Percentiles rank a stretch among this genome's conserved stretches.
These are phyloP conservation scores for Gymnogyps californianus DNA, from an alignment of 2,113 vertebrate genomes.

Conservation along the genomic window DNA sequence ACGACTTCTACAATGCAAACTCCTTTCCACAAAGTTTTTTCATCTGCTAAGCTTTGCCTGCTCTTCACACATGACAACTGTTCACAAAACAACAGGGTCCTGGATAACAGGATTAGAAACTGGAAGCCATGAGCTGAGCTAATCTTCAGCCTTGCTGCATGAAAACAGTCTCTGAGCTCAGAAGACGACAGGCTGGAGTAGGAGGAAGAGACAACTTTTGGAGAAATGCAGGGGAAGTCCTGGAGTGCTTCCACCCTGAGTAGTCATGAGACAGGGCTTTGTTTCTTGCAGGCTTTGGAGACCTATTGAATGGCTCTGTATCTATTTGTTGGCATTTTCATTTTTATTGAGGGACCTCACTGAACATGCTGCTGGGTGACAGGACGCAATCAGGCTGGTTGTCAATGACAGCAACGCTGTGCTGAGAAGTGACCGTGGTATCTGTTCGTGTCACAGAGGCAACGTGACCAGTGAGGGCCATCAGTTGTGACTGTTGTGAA, in stretches of 20 bases:
- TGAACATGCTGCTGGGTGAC: not conserved
- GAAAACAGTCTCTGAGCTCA: not conserved
- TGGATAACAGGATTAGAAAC: not conserved
- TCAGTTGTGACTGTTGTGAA: not conserved
- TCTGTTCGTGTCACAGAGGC: not conserved
- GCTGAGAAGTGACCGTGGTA: not conserved
- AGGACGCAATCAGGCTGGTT: not conserved
- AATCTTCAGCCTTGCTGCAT: not conserved
- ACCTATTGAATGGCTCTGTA: not conserved
- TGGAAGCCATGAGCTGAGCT: not conserved
- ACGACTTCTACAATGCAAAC: not conserved
- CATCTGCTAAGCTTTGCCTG: not conserved
- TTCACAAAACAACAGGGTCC: not conserved
- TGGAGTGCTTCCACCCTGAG: not conserved
- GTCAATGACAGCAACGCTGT: not conserved
- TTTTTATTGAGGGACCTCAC: not conserved
- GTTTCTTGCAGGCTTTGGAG: not conserved
- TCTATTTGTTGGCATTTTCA: not conserved
- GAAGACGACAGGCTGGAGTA: not conserved
- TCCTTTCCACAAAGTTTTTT: not conserved
- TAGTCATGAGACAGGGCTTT: not conserved
- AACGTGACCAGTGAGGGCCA: not conserved
- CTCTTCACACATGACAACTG: not conserved
- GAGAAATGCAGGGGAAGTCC: not conserved
- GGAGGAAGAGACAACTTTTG: not conserved